Evolutionary conservation across 2,113 vertebrate species (phyloP), one percentile per base, ranked within the genome.

Genomic region (Ictalurus furcatus): DNA sequence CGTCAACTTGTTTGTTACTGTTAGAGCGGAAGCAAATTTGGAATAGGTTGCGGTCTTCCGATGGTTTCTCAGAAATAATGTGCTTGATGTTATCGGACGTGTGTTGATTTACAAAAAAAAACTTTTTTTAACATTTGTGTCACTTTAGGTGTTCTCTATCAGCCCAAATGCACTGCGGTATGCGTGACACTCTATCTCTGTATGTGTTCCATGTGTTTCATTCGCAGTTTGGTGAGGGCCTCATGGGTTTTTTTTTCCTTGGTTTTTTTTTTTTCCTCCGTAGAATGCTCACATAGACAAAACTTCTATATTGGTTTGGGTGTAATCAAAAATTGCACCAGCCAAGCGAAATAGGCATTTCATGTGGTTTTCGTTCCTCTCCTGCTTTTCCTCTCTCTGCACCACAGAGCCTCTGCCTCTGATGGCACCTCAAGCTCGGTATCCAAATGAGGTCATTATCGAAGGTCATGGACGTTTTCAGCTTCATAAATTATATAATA

Each of bases 21-120:
- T 37, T 65, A 91, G 67, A 85, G 90, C 93, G 94, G 93, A 94
- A 93, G 92, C 91, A 61, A 86, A 74, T 89, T 91, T 85, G 91
- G 94, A 94, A 94, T 92, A 89, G 80, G 91, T 86, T 94, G 95
- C 92, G 93, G 93, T 92, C 91, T 90, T 93, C 79, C 74, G 85
- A 92, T 2, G 90, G 80, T 95, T 88, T 96, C 95, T 95, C 91
- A 94, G 95, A 95, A 96, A 95, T 94, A 94, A 92, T 94, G 88
- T 71, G 85, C 91, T 90, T 14, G 91, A 88, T 80, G 81, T 95
- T 95, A 96, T 96, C 96, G 86, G 67, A 90, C 48, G 11, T 34
- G 82, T 89, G 87, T 90, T 54, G 82, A 48, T 48, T 48, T 7
- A 7, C 7, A 48, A 48, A 48, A 48, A 48, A 48, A 7, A 48